Evolutionary conservation across 64 coral and sea anemone genomes (phyloP).

Genomic region (Actinia tenebrosa): DNA sequence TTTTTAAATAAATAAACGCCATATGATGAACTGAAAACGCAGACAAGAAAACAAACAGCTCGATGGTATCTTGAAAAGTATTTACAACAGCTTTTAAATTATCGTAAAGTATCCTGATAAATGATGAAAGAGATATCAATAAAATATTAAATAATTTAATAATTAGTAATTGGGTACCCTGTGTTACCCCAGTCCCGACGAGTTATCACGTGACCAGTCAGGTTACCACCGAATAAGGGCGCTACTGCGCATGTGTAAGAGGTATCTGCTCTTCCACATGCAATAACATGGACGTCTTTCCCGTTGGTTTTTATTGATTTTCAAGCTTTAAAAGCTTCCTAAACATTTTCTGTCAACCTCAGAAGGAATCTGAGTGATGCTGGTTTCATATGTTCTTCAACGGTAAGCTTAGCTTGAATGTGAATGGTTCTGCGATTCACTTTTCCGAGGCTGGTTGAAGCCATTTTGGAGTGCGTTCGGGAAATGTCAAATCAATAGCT

Average conservation of each 20-base stretch:
- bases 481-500: conserved; percentile 17
- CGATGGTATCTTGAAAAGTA: too few relatives aligned
- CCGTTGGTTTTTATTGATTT: conserved; percentile 9
- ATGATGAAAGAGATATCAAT: too few relatives aligned
- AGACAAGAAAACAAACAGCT: too few relatives aligned
- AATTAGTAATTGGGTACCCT: neutral
- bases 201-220: neutral
- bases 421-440: neutral
- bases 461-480: neutral
- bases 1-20: too few relatives aligned
- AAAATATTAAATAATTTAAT: too few relatives aligned
- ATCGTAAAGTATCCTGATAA: too few relatives aligned
- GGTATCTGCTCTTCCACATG: conserved; percentile 15
- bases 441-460: conserved; percentile 6
- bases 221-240: neutral
- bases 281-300: neutral
- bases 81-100: too few relatives aligned
- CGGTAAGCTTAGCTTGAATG: neutral
- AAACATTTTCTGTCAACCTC: neutral
- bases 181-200: conserved; percentile 8
- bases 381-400: neutral
- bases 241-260: conserved; percentile 9
- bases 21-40: too few relatives aligned
- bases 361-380: neutral
- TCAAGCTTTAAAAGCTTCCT: neutral